These are phyloP conservation scores for Dolichotis patagonum DNA, from an alignment of 2,113 vertebrate genomes.

Conservation along the genomic window DNA sequence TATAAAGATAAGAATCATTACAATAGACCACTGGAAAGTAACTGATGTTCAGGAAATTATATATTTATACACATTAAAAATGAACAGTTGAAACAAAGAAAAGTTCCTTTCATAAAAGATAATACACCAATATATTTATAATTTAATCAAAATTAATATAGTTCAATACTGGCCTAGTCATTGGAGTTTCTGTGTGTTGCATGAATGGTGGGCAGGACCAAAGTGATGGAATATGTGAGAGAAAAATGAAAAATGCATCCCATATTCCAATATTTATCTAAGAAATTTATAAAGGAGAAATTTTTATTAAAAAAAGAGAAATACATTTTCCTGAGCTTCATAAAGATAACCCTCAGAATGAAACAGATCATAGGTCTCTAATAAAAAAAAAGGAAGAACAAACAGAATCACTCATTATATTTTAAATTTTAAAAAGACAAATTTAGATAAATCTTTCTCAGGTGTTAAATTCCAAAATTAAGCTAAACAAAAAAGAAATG, in stretches of 20 bases:
- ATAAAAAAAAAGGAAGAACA: background rate
- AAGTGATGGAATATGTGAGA: background rate
- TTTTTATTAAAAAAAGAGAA: background rate
- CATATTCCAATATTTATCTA: background rate
- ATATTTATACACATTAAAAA: background rate
- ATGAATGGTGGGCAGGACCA: background rate
- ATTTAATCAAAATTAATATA: background rate
- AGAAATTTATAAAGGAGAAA: background rate
- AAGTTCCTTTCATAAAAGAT: background rate
- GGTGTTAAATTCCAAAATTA: background rate
- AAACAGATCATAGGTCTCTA: background rate
- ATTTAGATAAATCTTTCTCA: background rate
- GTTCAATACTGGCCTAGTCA: background rate
- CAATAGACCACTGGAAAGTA: background rate
- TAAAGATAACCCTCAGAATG: background rate
- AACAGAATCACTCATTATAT: background rate
- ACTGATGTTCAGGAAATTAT: background rate
- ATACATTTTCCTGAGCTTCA: background rate
- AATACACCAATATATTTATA: background rate
- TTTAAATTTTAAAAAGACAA: constrained; percentile 4
- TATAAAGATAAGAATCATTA: background rate
- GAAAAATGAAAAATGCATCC: background rate
- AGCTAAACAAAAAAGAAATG: background rate
- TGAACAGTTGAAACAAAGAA: background rate
- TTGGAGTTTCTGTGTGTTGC: background rate